phyloP scores from a whole-genome alignment of 1,140 invertebrate species.

The Pantala flavescens region DNA sequence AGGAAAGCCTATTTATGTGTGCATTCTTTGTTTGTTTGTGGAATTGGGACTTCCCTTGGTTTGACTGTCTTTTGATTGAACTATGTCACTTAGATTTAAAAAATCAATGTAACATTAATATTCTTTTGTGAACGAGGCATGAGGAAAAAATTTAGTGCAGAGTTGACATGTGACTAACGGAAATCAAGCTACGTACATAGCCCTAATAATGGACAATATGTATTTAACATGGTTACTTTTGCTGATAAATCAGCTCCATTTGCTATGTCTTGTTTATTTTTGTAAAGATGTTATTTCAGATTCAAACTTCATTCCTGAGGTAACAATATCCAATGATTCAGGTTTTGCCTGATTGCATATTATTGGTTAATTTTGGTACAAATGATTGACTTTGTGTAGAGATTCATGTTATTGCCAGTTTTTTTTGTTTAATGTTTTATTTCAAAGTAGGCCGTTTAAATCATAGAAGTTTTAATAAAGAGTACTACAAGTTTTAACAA shows the following conservation, averaged over 20 bases:
- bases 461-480: neutral
- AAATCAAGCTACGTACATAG: neutral
- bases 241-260: conserved; percentile 1
- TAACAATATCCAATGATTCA: neutral
- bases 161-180: neutral
- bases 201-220: neutral
- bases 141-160: neutral
- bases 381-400: neutral
- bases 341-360: neutral
- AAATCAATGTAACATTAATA: neutral
- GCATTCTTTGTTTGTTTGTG: neutral
- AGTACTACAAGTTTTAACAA: neutral
- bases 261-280: neutral
- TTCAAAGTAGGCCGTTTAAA: neutral
- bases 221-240: conserved; percentile 5
- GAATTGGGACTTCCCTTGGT: neutral
- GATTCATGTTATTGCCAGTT: neutral
- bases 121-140: neutral
- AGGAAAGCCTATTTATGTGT: neutral
- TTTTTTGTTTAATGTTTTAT: neutral
- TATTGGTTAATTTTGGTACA: neutral
- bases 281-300: neutral
- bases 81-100: neutral
- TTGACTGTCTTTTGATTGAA: neutral
- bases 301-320: neutral